These are phyloP conservation scores for Calcarius lapponicus DNA, from an alignment of 2,797 vertebrate genomes.

Conservation along the genomic window DNA sequence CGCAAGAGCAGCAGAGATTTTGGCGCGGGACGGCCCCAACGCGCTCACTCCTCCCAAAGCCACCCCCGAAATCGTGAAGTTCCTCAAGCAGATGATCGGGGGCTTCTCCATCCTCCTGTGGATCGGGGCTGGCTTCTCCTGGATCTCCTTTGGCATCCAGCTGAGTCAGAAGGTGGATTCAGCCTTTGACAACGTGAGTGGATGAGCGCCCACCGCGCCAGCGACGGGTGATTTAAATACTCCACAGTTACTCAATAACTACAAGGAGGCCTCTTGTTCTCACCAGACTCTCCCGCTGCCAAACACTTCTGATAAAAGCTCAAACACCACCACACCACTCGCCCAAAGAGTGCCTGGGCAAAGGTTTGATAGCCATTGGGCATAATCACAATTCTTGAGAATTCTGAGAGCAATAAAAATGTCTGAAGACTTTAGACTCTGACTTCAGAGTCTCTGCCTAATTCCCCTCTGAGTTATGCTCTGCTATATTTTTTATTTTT, in stretches of 20 bases:
- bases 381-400: neutral
- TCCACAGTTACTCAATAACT: slow-evolving; percentile 21
- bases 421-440: neutral
- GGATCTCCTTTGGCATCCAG: slow-evolving; percentile 79
- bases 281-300: neutral
- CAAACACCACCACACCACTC: neutral
- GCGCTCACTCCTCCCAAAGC: slow-evolving; percentile 78
- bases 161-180: slow-evolving; percentile 12
- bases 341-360: neutral
- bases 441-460: neutral
- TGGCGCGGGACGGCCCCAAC: slow-evolving; percentile 78
- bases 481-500: neutral
- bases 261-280: neutral
- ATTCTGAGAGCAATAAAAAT: neutral
- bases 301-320: neutral
- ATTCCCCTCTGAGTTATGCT: neutral
- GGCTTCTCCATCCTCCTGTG: slow-evolving; percentile 82
- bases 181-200: slow-evolving; percentile 75
- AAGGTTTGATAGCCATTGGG: neutral
- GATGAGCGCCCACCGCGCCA: neutral
- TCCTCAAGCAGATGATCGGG: slow-evolving; percentile 81
- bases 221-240: fast-evolving
- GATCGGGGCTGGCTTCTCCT: slow-evolving; percentile 79
- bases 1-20: slow-evolving; percentile 73
- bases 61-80: slow-evolving; percentile 79